Evolutionary conservation across 2,797 vertebrate species (phyloP).

Genomic region (Acestrorhynchus altus): DNA sequence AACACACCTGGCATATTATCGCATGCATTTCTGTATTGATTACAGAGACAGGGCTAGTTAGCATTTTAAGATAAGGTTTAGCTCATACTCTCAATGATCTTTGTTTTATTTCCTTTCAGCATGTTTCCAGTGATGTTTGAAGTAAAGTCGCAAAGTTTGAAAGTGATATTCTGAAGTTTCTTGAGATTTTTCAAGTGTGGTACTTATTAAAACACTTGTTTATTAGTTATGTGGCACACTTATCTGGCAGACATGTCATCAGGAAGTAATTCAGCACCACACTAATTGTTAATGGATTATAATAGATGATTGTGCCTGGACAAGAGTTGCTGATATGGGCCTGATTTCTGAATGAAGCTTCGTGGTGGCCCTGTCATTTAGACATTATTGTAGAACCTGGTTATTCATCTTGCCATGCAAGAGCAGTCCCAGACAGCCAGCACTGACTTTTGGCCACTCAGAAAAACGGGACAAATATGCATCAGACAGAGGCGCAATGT

Average conservation of each 20-base stretch:
- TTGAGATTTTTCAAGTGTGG: no score
- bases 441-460: conserved; percentile 36
- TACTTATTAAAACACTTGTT: background rate
- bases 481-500: conserved; percentile 46
- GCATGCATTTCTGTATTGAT: conserved; percentile 40
- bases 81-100: conserved; percentile 59
- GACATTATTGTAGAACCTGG: conserved; percentile 8
- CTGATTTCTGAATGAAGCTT: background rate
- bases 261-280: conserved; percentile 6
- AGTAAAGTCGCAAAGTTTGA: conserved; percentile 27
- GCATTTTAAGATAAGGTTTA: conserved; percentile 42
- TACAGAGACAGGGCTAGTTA: conserved; percentile 38
- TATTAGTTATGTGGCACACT: background rate
- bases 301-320: conserved; percentile 34
- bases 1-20: conserved; percentile 50
- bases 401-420: background rate
- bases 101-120: conserved; percentile 46
- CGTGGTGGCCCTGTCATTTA: background rate
- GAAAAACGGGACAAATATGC: conserved; percentile 41
- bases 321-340: conserved; percentile 16
- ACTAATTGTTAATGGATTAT: conserved; percentile 26
- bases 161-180: no score
- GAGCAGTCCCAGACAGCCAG: conserved; percentile 39
- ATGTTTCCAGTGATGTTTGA: conserved; percentile 48
- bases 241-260: conserved; percentile 25